Percentiles rank a stretch among this genome's conserved stretches.
phyloP scores from a whole-genome alignment of 2,113 vertebrate species.

The Diglossa brunneiventris region DNA sequence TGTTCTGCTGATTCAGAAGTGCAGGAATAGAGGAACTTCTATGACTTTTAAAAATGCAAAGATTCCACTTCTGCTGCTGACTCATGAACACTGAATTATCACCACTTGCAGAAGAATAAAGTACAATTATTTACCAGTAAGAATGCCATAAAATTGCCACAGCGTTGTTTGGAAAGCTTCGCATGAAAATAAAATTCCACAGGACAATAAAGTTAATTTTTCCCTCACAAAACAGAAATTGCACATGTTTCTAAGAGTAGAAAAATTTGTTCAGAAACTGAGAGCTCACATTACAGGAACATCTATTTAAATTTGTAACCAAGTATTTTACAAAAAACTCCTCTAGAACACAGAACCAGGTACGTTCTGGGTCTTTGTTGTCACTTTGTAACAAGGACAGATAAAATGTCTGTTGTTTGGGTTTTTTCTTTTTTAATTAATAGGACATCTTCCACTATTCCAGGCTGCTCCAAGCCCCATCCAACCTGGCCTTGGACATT shows the following conservation, averaged over 20 bases:
- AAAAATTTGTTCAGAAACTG: background rate
- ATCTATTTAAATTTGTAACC: background rate
- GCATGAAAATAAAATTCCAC: background rate
- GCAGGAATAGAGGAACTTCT: background rate
- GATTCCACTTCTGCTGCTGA: background rate
- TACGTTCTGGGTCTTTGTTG: rapidly evolving
- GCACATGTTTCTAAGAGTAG: background rate
- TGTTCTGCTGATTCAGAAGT: background rate
- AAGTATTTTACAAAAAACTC: background rate
- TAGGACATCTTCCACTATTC: rapidly evolving
- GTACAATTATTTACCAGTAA: background rate
- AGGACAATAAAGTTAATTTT: background rate
- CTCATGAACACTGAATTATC: background rate
- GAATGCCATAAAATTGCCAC: background rate
- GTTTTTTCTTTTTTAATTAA: background rate
- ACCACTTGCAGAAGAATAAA: background rate
- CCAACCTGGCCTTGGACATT: background rate
- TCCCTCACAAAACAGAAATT: background rate
- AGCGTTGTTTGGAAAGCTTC: background rate
- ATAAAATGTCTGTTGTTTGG: background rate
- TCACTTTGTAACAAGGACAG: background rate
- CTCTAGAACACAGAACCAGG: background rate
- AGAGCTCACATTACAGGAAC: rapidly evolving
- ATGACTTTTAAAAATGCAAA: background rate
- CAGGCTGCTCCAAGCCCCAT: rapidly evolving